Base-by-base conservation (phyloP, 2,797 vertebrate species). In the Chaetophractus vellerosus region DNA sequence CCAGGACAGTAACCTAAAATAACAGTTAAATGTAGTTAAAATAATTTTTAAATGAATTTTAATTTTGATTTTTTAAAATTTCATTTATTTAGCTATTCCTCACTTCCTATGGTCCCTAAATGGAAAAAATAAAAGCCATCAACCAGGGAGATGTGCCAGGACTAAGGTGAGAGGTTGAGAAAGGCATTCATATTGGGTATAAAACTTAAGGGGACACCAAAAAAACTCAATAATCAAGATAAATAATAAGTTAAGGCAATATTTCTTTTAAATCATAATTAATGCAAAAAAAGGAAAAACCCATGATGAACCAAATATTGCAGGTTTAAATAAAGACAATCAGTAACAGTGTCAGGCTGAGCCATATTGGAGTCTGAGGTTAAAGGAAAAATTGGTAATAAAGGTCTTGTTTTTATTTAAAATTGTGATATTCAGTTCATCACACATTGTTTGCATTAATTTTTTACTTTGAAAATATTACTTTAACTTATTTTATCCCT, bases 11-110 rank as follows among this genome's bases (percentile, higher is more conserved):
- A 95, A 76, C 31, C 48, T 91, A 92, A 68, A 91, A 63, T 36
- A 86, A 75, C 50, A 85, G 36, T 95, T 63, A 84, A 36, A 90
- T 72, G 45, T 21, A 80, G 36, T 84, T 48, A 68, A 92, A 95
- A 94, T 48, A 82, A 76, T 66, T 83, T 87, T 52, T 80, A 94
- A 92, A 41, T 75, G 57, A 96, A 86, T 36, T 83, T 75, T 78
- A 89, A 90, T 26, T 80, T n/a, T 38, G 23, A 91, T 78, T 91
- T 61, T 92, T 93, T 38, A 10, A n/a, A n/a, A n/a, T 38, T 68
- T 8, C 61, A 90, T 75, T 78, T 76, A 74, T 68, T 79, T 90
- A 69, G 79, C 41, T 57, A 5, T 14, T 80, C 33, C 31, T 89
- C 23, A 79, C 15, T 84, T 59, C n/a, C 61, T 68, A 69, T 59